phyloP scores from a whole-genome alignment of 2,113 vertebrate species.

The Carassius gibelio region DNA sequence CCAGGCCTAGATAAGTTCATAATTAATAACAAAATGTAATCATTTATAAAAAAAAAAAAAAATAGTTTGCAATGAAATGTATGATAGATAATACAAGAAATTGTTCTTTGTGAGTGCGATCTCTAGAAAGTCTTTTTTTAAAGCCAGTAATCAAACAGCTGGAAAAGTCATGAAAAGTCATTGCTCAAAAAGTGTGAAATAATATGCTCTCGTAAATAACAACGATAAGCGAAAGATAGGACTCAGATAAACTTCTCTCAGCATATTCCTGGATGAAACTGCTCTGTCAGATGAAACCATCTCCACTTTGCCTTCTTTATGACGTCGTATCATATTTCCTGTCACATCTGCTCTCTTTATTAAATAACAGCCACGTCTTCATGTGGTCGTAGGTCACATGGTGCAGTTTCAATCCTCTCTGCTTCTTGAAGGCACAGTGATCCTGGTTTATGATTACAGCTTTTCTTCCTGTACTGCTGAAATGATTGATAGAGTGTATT shows the following conservation, averaged over 20 bases:
- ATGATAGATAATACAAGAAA: no score
- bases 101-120: not conserved
- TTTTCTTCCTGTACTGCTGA: slow-evolving; percentile 43
- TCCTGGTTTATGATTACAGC: slow-evolving; percentile 35
- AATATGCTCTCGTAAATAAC: not conserved
- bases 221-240: not conserved
- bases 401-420: slow-evolving; percentile 15
- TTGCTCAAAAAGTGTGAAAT: not conserved
- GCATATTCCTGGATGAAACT: not conserved
- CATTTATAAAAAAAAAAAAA: no score
- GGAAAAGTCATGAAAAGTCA: slow-evolving; percentile 5
- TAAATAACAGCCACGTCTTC: slow-evolving; percentile 38
- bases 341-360: slow-evolving; percentile 42
- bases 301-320: slow-evolving; percentile 12
- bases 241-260: slow-evolving; percentile 14
- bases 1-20: not conserved
- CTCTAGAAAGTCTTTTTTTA: not conserved
- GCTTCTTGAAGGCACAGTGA: slow-evolving; percentile 28
- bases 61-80: no score
- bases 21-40: not conserved
- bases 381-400: slow-evolving; percentile 25
- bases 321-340: slow-evolving; percentile 33
- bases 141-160: not conserved
- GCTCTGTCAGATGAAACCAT: slow-evolving; percentile 19
- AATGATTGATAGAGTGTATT: slow-evolving; percentile 59